These are phyloP conservation scores for Megaleporinus macrocephalus DNA, from an alignment of 2,113 vertebrate genomes.

Conservation along the genomic window DNA sequence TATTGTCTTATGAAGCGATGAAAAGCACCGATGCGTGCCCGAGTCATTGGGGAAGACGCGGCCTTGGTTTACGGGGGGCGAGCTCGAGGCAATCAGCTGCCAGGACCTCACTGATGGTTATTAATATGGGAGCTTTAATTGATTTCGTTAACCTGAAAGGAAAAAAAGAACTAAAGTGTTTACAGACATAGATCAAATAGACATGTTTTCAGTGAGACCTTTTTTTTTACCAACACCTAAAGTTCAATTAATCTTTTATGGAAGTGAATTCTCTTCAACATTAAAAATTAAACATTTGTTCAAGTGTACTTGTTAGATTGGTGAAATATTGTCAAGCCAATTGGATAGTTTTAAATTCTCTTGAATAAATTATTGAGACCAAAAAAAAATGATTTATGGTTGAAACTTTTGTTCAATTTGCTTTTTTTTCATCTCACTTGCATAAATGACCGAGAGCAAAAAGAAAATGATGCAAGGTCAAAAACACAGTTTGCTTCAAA, in stretches of 20 bases:
- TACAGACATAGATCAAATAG: constrained; percentile 16
- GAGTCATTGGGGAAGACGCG: constrained; percentile 39
- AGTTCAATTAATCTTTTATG: neutral
- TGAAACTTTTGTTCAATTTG: neutral
- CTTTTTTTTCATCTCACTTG: neutral
- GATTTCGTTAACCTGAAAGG: constrained; percentile 39
- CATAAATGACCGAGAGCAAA: neutral
- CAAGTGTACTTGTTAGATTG: neutral
- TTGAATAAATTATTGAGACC: neutral
- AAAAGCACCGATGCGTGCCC: constrained; percentile 67
- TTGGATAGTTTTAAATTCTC: neutral
- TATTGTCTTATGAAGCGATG: constrained; percentile 62
- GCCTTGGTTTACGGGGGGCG: constrained; percentile 63
- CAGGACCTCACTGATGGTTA: constrained; percentile 59
- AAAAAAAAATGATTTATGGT: neutral
- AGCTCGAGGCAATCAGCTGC: constrained; percentile 55
- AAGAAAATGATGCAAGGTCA: neutral
- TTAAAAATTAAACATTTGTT: neutral
- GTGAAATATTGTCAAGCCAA: too few relatives aligned
- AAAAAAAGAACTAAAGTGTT: neutral
- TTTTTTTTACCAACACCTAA: neutral
- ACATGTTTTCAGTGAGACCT: neutral
- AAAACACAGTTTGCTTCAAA: neutral
- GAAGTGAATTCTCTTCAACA: neutral
- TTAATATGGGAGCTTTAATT: constrained; percentile 57